A percentile compares a stretch with the other conserved stretches of the same genome.
These are phyloP conservation scores for Pseudomyrmex concolor DNA, from an alignment of 1,140 invertebrate species.

Conservation along the genomic window DNA sequence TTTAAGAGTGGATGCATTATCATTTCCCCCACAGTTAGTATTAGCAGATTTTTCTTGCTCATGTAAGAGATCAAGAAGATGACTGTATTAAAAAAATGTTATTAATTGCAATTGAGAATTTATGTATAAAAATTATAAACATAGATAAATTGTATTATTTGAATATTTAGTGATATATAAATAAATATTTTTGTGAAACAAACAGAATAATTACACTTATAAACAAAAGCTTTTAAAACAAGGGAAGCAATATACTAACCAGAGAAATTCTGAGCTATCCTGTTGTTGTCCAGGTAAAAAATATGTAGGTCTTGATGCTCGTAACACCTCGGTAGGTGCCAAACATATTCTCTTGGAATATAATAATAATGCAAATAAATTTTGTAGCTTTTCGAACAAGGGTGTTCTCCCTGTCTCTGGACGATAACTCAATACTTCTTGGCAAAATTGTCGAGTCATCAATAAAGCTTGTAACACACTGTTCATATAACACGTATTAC, in stretches of 20 bases:
- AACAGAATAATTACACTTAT: no score
- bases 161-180: neutral
- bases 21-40: slow-evolving; percentile 60
- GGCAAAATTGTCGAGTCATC: slow-evolving; percentile 91
- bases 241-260: slow-evolving; percentile 83
- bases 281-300: slow-evolving; percentile 92
- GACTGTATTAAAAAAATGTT: slow-evolving; percentile 74
- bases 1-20: slow-evolving; percentile 65
- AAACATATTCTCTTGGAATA: slow-evolving; percentile 88
- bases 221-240: slow-evolving; percentile 27
- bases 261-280: slow-evolving; percentile 95
- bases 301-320: slow-evolving; percentile 89
- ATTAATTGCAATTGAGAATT: slow-evolving; percentile 17
- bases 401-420: slow-evolving; percentile 79
- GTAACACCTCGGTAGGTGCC: slow-evolving; percentile 89
- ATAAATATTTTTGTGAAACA: no score
- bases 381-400: slow-evolving; percentile 89
- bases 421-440: slow-evolving; percentile 80
- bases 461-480: slow-evolving; percentile 93
- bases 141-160: neutral
- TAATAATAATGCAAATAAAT: slow-evolving; percentile 90
- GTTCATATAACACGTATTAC: slow-evolving; percentile 96
- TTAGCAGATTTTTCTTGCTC: slow-evolving; percentile 87
- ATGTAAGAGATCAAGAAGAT: slow-evolving; percentile 89
- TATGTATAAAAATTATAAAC: slow-evolving; percentile 5